A percentile compares a stretch with the other conserved stretches of the same genome.
Conservation (phyloP, 2,888 invertebrate species). For the Heliconius ethilla region DNA sequence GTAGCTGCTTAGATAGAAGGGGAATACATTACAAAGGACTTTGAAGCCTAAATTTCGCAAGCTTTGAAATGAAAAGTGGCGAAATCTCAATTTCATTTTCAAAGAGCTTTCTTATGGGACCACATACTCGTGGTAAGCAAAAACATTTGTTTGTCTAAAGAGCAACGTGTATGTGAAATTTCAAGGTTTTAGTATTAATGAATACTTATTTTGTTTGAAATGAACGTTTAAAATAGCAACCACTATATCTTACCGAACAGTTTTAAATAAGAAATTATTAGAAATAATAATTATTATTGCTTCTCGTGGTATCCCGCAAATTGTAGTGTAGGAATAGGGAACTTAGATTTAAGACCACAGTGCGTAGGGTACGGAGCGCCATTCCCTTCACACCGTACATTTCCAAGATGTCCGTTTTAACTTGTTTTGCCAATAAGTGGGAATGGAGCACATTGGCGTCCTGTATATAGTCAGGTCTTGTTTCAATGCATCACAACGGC, state of each 20-base stretch:
- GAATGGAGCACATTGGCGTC: too few species aligned
- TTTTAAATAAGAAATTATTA: background rate
- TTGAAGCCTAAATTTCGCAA: conserved; percentile 25
- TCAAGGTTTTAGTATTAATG: background rate
- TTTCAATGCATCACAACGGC: too few species aligned
- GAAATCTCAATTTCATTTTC: conserved; percentile 22
- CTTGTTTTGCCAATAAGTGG: too few species aligned
- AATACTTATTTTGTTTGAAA: background rate
- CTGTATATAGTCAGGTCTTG: too few species aligned
- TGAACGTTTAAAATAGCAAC: background rate
- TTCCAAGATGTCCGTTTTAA: too few species aligned
- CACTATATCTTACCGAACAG: background rate
- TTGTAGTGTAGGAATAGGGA: background rate
- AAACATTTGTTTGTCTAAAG: conserved; percentile 9
- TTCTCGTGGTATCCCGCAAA: background rate
- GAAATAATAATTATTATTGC: background rate
- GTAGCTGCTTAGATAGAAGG: conserved; percentile 6
- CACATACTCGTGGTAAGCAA: conserved; percentile 17
- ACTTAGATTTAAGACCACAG: background rate
- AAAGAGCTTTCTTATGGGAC: conserved; percentile 15
- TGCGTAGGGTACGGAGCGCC: too few species aligned
- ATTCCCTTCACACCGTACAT: too few species aligned
- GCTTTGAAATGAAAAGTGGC: conserved; percentile 24
- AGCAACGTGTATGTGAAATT: background rate
- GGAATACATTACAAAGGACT: conserved; percentile 23